phyloP scores from a whole-genome alignment of 2,113 vertebrate genomes.

The Sebastes schlegelii region DNA sequence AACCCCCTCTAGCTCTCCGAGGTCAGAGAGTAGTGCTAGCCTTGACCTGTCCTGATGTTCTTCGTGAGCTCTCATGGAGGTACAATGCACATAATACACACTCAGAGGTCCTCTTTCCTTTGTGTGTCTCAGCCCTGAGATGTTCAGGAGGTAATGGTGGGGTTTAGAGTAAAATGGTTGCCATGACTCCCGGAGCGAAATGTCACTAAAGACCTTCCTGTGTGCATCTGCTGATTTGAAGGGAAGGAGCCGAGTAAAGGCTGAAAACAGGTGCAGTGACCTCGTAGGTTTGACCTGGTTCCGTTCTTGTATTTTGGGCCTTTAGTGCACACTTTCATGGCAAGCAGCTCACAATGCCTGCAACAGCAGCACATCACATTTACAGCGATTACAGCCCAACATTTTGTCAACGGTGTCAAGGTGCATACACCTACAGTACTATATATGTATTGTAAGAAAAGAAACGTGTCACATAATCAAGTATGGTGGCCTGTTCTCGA shows the following conservation, averaged over 20 bases:
- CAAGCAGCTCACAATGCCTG: background rate
- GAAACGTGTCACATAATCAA: too few species aligned
- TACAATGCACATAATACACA: constrained; percentile 17
- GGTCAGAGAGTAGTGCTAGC: background rate
- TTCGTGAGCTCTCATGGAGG: background rate
- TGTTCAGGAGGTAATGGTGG: constrained; percentile 41
- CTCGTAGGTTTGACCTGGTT: background rate
- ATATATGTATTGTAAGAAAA: too few species aligned
- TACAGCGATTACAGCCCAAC: too few species aligned
- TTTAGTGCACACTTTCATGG: background rate
- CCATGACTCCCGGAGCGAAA: constrained; percentile 46
- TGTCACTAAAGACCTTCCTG: constrained; percentile 37
- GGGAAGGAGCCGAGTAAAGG: background rate
- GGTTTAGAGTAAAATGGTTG: constrained; percentile 37
- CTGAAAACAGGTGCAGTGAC: constrained; percentile 29
- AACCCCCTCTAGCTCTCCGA: background rate
- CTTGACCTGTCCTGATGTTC: constrained; percentile 1
- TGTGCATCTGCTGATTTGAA: constrained; percentile 21
- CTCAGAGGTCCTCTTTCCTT: constrained; percentile 15
- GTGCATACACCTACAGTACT: too few species aligned
- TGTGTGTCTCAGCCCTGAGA: constrained; percentile 26
- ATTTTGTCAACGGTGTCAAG: too few species aligned
- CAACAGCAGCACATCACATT: too few species aligned
- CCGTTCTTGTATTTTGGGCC: background rate
- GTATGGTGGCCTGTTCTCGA: too few species aligned